Conservation (phyloP, 2,797 vertebrate genomes). For the Smutsia gigantea region DNA sequence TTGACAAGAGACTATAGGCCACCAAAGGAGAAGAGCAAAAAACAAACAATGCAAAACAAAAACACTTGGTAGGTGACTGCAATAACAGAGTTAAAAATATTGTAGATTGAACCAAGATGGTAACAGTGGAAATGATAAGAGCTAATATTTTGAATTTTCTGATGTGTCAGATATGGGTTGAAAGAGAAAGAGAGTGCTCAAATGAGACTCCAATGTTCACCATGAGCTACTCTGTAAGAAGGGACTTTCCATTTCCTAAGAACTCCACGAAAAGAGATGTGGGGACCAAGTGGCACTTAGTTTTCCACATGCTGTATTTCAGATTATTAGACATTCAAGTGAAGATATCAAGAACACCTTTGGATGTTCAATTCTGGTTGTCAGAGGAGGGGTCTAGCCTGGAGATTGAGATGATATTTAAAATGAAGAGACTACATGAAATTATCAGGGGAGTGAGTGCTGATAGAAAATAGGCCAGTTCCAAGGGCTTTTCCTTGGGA, state of each 20-base stretch:
- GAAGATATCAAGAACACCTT: not conserved
- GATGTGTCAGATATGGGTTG: not conserved
- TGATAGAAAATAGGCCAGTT: not conserved
- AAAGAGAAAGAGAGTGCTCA: not conserved
- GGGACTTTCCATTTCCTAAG: not conserved
- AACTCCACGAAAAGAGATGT: not conserved
- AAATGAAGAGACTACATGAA: not conserved
- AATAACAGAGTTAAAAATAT: not conserved
- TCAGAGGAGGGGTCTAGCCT: not conserved
- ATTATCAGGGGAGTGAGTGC: not conserved
- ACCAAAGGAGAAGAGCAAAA: not conserved
- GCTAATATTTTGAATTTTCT: not conserved
- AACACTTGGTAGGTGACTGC: not conserved
- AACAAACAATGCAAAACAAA: not conserved
- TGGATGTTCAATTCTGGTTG: not conserved
- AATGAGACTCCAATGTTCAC: not conserved
- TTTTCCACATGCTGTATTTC: not conserved
- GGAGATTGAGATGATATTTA: not conserved
- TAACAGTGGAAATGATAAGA: not conserved
- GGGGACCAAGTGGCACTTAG: not conserved
- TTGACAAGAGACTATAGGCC: not conserved
- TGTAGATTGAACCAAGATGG: not conserved
- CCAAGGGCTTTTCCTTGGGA: not conserved
- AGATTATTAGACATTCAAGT: not conserved
- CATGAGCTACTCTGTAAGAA: not conserved